Evolutionary conservation across 1,140 invertebrate genomes (phyloP).

Genomic region (Pseudomyrmex cubaensis): DNA sequence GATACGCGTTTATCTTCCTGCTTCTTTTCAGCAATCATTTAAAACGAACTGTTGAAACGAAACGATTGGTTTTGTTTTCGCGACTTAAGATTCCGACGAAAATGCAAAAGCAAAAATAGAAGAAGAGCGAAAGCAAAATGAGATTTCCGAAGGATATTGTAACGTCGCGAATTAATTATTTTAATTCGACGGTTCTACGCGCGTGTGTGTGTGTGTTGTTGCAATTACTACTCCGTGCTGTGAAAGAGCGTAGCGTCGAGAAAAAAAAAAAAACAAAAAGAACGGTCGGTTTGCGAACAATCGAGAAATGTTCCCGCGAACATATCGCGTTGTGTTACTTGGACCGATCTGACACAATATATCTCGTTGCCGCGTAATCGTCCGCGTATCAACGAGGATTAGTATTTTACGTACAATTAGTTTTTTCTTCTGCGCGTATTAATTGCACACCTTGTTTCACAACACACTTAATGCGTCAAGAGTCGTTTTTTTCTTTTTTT

Average conservation of each 20-base stretch:
- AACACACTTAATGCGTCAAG: conserved; percentile 62
- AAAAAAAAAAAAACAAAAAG: conserved; percentile 38
- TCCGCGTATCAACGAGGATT: conserved; percentile 41
- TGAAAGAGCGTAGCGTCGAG: conserved; percentile 33
- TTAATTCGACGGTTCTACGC: conserved; percentile 27
- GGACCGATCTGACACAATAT: neutral
- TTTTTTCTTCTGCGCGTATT: conserved; percentile 37
- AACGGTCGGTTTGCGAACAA: conserved; percentile 32
- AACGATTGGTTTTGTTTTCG: conserved; percentile 27
- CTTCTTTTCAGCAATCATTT: conserved; percentile 28
- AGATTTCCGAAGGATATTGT: neutral
- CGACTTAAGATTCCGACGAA: conserved; percentile 2
- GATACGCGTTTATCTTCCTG: neutral
- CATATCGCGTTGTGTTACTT: neutral
- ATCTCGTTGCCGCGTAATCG: conserved; percentile 20
- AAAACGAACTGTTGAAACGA: conserved; percentile 52
- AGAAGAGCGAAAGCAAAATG: neutral
- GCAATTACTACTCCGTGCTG: conserved; percentile 30
- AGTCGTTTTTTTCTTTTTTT: neutral
- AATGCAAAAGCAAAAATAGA: conserved; percentile 19
- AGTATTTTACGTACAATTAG: conserved; percentile 57
- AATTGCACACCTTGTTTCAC: conserved; percentile 7
- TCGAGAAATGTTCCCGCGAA: neutral
- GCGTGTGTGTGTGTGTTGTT: neutral
- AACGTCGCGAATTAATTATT: neutral